These are phyloP conservation scores for Drosophila auraria DNA, from an alignment of 1,140 invertebrate species.

Conservation along the genomic window DNA sequence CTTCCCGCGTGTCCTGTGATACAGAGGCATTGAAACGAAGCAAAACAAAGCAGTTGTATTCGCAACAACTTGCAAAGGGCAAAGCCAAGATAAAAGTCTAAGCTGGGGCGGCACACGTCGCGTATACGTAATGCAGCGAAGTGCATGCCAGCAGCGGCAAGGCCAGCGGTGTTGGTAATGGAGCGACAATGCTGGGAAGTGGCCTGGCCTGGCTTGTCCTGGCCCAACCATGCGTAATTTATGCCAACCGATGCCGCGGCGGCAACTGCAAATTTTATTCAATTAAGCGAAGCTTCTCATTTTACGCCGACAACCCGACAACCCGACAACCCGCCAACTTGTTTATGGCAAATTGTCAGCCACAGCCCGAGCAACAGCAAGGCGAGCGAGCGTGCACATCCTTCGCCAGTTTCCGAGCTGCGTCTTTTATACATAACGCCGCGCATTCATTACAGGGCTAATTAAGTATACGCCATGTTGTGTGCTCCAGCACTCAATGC, in stretches of 20 bases:
- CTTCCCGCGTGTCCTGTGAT: slow-evolving; percentile 13
- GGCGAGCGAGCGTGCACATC: slow-evolving; percentile 7
- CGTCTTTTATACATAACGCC: slow-evolving; percentile 37
- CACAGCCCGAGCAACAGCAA: slow-evolving; percentile 28
- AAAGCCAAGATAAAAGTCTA: slow-evolving; percentile 53
- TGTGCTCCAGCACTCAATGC: slow-evolving; percentile 22
- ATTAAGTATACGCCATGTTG: slow-evolving; percentile 72
- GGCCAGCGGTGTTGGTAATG: slow-evolving; percentile 17
- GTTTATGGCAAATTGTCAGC: slow-evolving; percentile 51
- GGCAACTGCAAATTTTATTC: slow-evolving; percentile 45
- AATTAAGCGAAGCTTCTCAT: slow-evolving; percentile 43
- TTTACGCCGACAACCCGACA: neutral
- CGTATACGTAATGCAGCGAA: slow-evolving; percentile 38
- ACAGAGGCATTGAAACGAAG: slow-evolving; percentile 15
- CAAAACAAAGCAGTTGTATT: slow-evolving; percentile 17
- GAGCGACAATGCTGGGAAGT: slow-evolving; percentile 29
- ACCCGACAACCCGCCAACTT: slow-evolving; percentile 13
- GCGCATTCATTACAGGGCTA: slow-evolving; percentile 52
- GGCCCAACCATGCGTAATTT: slow-evolving; percentile 46
- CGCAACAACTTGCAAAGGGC: slow-evolving; percentile 36
- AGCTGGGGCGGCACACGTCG: slow-evolving; percentile 25
- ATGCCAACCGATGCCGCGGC: slow-evolving; percentile 28
- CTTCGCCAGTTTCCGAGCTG: slow-evolving; percentile 29
- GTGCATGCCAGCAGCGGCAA: slow-evolving; percentile 26
- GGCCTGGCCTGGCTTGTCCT: neutral